Percentiles rank a stretch among this genome's conserved stretches.
Conservation (phyloP, 2,797 vertebrate genomes). For the Falco naumanni region DNA sequence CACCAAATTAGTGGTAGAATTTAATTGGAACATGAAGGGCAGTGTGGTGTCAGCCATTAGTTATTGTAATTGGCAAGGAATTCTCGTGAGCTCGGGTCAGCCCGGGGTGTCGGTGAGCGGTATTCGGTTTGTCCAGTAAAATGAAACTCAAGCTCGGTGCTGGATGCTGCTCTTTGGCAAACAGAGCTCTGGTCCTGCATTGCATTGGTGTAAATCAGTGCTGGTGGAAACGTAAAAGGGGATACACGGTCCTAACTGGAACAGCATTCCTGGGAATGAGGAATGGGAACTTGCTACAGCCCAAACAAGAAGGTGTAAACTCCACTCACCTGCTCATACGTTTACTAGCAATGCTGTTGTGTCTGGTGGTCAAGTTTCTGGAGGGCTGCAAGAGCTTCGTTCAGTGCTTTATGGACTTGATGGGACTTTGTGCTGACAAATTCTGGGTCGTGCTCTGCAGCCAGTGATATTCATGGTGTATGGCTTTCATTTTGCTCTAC, state of each 20-base stretch:
- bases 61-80: neutral
- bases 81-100: neutral
- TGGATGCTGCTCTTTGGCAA: neutral
- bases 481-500: neutral
- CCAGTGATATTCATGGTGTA: neutral
- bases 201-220: accelerated
- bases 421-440: neutral
- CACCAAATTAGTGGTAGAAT: neutral
- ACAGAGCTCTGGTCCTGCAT: neutral
- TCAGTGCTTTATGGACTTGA: neutral
- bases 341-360: neutral
- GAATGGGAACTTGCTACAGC: neutral
- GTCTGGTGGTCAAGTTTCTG: neutral
- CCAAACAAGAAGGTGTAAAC: too few species aligned
- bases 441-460: neutral
- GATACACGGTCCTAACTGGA: neutral
- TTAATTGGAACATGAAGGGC: neutral
- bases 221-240: neutral
- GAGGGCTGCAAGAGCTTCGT: neutral
- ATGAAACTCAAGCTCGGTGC: accelerated
- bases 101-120: accelerated
- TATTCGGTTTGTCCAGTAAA: neutral
- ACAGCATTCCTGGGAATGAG: neutral
- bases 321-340: neutral
- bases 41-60: neutral